Conservation (phyloP, 1,140 invertebrate genomes). For the Yoshiicerus persimilis region DNA sequence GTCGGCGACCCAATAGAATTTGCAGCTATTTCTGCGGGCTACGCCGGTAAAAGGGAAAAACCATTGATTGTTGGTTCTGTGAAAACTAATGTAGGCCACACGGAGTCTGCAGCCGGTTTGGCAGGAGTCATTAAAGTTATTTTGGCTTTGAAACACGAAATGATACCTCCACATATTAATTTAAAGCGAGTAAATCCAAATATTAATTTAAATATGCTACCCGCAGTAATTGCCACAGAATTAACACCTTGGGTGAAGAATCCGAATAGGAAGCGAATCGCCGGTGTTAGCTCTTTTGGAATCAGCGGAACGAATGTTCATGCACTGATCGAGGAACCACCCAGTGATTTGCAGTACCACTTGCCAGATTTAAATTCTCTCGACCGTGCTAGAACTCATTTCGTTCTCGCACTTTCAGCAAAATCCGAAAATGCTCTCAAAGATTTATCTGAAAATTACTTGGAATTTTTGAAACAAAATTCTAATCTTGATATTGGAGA, state of each 20-base stretch:
- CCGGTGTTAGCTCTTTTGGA: conserved; percentile 39
- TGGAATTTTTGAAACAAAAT: neutral
- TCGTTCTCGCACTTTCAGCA: neutral
- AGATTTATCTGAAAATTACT: neutral
- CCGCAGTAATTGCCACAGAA: neutral
- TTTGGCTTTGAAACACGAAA: neutral
- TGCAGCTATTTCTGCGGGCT: conserved; percentile 59
- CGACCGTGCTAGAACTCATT: neutral
- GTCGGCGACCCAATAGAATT: conserved; percentile 42
- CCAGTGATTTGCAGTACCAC: neutral
- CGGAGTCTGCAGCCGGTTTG: conserved; percentile 57
- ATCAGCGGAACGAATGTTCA: conserved; percentile 38
- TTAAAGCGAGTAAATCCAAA: neutral
- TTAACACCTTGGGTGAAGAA: neutral
- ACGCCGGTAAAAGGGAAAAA: conserved; percentile 53
- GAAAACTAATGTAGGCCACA: conserved; percentile 65
- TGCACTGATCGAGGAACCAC: conserved; percentile 25
- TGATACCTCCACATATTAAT: neutral
- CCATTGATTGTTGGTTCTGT: conserved; percentile 61
- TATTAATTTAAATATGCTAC: neutral
- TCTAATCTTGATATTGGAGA: neutral
- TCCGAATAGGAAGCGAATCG: neutral
- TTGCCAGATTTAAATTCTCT: neutral
- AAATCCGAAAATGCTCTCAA: conserved; percentile 24
- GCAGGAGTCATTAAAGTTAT: conserved; percentile 23